Evolutionary conservation across 2,113 vertebrate species (phyloP), one percentile per base, ranked within the genome.

Genomic region (Cyprinus carpio): DNA sequence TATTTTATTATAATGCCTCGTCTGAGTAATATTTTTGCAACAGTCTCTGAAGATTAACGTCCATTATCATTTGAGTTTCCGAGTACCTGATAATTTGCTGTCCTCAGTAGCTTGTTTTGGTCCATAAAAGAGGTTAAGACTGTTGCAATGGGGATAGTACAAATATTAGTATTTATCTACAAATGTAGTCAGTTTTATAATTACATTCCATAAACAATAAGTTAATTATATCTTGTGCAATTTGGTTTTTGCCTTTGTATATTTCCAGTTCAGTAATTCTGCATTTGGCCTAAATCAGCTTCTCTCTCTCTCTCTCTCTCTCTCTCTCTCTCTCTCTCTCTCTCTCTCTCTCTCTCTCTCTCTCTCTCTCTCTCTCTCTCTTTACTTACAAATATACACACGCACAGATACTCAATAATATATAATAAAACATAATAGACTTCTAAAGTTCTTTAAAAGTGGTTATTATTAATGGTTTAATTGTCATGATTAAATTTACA

Each of bases 401-500:
- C n/a, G n/a, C n/a, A n/a, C n/a, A n/a, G n/a, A n/a, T n/a, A n/a
- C n/a, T n/a, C n/a, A n/a, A n/a, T n/a, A n/a, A n/a, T n/a, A n/a
- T n/a, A n/a, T n/a, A n/a, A n/a, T n/a, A n/a, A n/a, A n/a, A n/a
- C n/a, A n/a, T n/a, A n/a, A n/a, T n/a, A n/a, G n/a, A n/a, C n/a
- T n/a, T n/a, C n/a, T n/a, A n/a, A n/a, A n/a, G n/a, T n/a, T n/a
- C n/a, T n/a, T n/a, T n/a, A n/a, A n/a, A n/a, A n/a, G n/a, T n/a
- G n/a, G n/a, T n/a, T n/a, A n/a, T n/a, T n/a, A n/a, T n/a, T n/a
- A n/a, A n/a, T n/a, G n/a, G n/a, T n/a, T n/a, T n/a, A n/a, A n/a
- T n/a, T n/a, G n/a, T n/a, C n/a, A n/a, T n/a, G n/a, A 89, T 83
- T 82, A 11, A 84, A 82, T 88, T 79, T 84, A 54, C n/a, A 54